phyloP scores from a whole-genome alignment of 2,797 vertebrate species.

The Ctenochaetus hawaiiensis region DNA sequence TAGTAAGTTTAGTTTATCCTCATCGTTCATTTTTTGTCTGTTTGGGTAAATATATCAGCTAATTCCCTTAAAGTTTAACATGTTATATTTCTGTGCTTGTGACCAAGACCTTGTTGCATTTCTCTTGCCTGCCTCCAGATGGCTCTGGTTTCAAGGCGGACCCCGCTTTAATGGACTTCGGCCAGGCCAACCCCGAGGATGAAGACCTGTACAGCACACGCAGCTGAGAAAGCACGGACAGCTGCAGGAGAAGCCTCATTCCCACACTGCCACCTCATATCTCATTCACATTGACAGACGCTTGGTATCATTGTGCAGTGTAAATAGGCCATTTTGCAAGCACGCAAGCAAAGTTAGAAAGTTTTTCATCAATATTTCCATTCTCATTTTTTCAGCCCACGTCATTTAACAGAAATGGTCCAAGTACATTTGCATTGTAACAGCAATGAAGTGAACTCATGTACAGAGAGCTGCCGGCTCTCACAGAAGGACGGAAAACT shows the following conservation, averaged over 20 bases:
- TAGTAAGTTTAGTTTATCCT: neutral
- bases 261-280: slow-evolving; percentile 49
- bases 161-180: slow-evolving; percentile 77
- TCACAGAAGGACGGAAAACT: slow-evolving; percentile 22
- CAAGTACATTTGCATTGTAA: slow-evolving; percentile 26
- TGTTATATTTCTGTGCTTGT: neutral
- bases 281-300: slow-evolving; percentile 30
- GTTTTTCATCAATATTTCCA: slow-evolving; percentile 57
- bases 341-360: slow-evolving; percentile 13
- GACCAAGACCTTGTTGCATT: slow-evolving; percentile 35
- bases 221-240: slow-evolving; percentile 81
- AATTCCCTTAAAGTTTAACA: neutral
- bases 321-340: slow-evolving; percentile 52
- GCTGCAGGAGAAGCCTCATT: slow-evolving; percentile 27
- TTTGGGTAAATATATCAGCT: neutral
- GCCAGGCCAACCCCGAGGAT: slow-evolving; percentile 92
- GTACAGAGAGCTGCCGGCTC: slow-evolving; percentile 15
- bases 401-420: slow-evolving; percentile 37
- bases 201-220: slow-evolving; percentile 93
- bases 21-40: neutral
- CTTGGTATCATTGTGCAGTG: slow-evolving; percentile 12
- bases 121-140: slow-evolving; percentile 60
- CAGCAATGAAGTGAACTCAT: neutral
- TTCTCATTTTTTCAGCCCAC: slow-evolving; percentile 51
- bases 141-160: slow-evolving; percentile 66